Percentiles rank a stretch among this genome's conserved stretches.
Conservation (phyloP, 2,888 invertebrate genomes). For the Lithosia quadra region DNA sequence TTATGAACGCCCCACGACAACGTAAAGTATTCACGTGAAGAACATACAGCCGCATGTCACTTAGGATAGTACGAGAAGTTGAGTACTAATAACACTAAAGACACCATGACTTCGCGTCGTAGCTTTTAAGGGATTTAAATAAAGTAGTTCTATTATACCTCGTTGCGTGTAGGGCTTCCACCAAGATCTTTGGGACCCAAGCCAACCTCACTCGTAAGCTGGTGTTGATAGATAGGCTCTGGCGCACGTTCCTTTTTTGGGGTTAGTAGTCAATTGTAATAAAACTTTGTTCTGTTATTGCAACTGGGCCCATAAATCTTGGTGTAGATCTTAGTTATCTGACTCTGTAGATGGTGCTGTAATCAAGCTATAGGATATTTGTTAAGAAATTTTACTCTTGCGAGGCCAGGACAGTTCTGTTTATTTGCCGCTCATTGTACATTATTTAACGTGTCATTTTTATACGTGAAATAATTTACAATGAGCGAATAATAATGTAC, state of each 20-base stretch:
- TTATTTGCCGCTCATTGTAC: too few species aligned
- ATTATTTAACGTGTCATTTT: too few species aligned
- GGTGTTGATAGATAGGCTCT: background rate
- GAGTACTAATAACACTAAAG: slow-evolving; percentile 47
- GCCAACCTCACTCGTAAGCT: background rate
- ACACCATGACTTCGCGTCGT: slow-evolving; percentile 17
- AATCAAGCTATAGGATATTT: too few species aligned
- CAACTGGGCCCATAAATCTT: too few species aligned
- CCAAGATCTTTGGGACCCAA: background rate
- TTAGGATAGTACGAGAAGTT: slow-evolving; percentile 59
- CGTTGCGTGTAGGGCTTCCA: background rate
- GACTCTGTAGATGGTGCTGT: too few species aligned
- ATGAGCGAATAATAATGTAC: too few species aligned
- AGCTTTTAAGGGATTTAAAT: slow-evolving; percentile 35
- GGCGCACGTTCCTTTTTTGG: background rate
- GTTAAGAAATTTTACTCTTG: too few species aligned
- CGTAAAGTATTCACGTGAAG: slow-evolving; percentile 78
- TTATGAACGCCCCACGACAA: slow-evolving; percentile 82
- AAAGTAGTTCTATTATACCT: background rate
- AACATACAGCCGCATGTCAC: slow-evolving; percentile 57
- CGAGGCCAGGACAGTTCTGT: too few species aligned
- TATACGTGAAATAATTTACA: too few species aligned
- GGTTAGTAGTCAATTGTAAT: too few species aligned
- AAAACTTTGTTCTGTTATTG: too few species aligned
- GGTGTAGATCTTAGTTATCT: too few species aligned